Percentiles rank a stretch among this genome's conserved stretches.
These are phyloP conservation scores for Harpegnathos saltator DNA, from an alignment of 1,140 invertebrate species.

Conservation along the genomic window DNA sequence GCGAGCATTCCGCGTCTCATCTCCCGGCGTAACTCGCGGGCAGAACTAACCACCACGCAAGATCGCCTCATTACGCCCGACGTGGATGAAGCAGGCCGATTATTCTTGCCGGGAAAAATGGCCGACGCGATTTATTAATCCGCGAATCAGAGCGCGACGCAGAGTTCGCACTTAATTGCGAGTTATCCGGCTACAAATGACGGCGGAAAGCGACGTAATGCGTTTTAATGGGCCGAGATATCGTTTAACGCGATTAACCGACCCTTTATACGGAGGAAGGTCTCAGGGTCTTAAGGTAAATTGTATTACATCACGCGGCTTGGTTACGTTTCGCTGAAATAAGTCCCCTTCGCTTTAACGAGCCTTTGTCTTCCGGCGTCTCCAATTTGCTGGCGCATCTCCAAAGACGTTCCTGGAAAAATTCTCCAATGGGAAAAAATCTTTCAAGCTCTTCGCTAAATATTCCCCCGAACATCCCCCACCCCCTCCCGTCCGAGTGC, in stretches of 20 bases:
- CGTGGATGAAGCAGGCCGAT: constrained; percentile 29
- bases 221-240: constrained; percentile 52
- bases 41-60: background rate
- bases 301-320: constrained; percentile 40
- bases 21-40: background rate
- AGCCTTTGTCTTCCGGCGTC: background rate
- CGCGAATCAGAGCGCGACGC: constrained; percentile 15
- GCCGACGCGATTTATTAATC: constrained; percentile 31
- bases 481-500: no score
- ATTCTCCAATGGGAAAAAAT: no score
- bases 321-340: constrained; percentile 13
- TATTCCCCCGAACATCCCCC: no score
- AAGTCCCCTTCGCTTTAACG: constrained; percentile 34
- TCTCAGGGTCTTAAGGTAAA: constrained; percentile 41
- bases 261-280: constrained; percentile 48
- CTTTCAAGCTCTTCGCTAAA: no score
- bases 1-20: background rate
- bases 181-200: constrained; percentile 49
- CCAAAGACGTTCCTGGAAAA: no score
- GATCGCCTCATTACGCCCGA: constrained; percentile 16
- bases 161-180: constrained; percentile 44
- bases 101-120: constrained; percentile 19
- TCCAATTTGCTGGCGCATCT: no score
- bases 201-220: constrained; percentile 34
- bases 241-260: constrained; percentile 48